Base-by-base conservation (phyloP, 1,140 invertebrate species). In the Papilio polytes region DNA sequence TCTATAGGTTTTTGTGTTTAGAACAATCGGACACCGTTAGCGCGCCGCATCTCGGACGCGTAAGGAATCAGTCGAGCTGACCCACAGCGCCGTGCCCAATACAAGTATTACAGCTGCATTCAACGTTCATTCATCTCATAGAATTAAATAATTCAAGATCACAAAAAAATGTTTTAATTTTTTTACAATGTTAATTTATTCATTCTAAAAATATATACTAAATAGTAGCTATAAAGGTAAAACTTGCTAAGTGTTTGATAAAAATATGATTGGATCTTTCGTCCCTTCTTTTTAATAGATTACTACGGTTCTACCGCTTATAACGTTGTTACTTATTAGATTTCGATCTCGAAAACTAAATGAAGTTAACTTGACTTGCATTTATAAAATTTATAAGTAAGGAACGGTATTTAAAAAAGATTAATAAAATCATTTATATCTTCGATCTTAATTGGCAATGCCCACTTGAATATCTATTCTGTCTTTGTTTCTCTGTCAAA, bases 1-100 rank as follows among this genome's bases (percentile, higher is more conserved):
- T 79, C 66, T 90, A 88, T 91, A 87, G 88, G 88, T 91, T 90
- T 92, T 91, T 90, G 87, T 88, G 87, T 87, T 87, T 90, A 89
- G 86, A 90, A 91, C 89, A 91, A 92, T 91, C 84, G 87, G 78
- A 84, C 80, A 87, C 91, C 88, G 90, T 89, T 90, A 91, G 77
- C 80, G 77, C 81, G 44, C 82, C 74, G 81, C 86, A 88, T 89
- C 89, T 90, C 85, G 85, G 83, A 86, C 87, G 82, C 81, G 80
- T 78, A 80, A 84, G 82, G 86, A 86, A 86, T 87, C 84, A 83
- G 80, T 84, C 81, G 85, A 86, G 85, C 85, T 76, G 82, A 79
- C 80, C 84, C 81, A 80, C 81, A 83, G 82, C 66, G 80, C 88
- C 83, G 82, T 70, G 80, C 88, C 83, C 81, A 89, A 89, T 87